phyloP scores from a whole-genome alignment of 1,140 invertebrate genomes.

The Cherax quadricarinatus region DNA sequence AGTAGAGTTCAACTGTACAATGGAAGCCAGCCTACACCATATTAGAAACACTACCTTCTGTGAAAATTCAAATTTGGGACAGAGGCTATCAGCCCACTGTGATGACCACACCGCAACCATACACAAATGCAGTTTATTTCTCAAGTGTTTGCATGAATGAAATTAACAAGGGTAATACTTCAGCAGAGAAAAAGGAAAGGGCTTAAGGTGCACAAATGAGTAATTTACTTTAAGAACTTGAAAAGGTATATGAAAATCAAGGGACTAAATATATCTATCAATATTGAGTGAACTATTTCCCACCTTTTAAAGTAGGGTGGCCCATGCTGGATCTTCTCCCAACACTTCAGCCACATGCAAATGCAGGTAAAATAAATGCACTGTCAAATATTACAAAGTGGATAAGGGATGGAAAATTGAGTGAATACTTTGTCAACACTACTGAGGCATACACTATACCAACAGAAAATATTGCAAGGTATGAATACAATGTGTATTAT shows the following conservation, averaged over 20 bases:
- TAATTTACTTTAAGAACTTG: background rate
- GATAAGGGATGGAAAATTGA: background rate
- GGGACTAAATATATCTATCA: background rate
- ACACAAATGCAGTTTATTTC: too few relatives aligned
- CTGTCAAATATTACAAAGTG: background rate
- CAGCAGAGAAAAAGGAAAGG: background rate
- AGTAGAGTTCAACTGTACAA: too few relatives aligned
- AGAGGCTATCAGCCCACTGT: too few relatives aligned
- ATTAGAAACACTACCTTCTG: too few relatives aligned
- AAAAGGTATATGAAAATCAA: background rate
- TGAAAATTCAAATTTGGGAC: too few relatives aligned
- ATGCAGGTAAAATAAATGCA: conserved; percentile 4
- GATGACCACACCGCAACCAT: too few relatives aligned
- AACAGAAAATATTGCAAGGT: too few relatives aligned
- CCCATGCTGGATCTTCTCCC: conserved; percentile 44
- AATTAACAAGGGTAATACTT: too few relatives aligned
- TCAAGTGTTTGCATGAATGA: too few relatives aligned
- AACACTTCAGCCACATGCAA: conserved; percentile 35
- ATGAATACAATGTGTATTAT: too few relatives aligned
- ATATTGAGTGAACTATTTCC: background rate
- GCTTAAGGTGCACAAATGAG: background rate
- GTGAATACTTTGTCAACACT: background rate
- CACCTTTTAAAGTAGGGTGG: conserved; percentile 52
- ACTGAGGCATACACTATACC: background rate
- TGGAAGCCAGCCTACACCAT: too few relatives aligned